phyloP scores from a whole-genome alignment of 2,113 vertebrate genomes.

The Panthera tigris region DNA sequence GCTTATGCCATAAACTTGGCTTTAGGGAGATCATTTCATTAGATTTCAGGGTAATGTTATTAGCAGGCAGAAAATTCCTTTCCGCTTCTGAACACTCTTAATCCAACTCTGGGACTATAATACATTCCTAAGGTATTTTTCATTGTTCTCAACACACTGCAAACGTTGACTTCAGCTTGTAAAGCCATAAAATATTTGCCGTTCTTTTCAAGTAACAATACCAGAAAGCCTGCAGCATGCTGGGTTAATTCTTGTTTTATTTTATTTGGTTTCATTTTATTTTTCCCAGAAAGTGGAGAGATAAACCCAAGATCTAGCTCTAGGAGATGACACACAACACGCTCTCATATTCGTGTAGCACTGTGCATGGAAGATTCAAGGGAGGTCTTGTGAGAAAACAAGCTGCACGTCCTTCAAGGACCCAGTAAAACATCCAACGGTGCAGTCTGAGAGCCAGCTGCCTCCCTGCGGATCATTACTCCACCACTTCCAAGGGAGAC shows the following conservation, averaged over 20 bases:
- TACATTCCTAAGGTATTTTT: conserved; percentile 77
- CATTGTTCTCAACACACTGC: conserved; percentile 70
- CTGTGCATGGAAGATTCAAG: not conserved
- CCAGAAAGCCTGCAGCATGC: conserved; percentile 66
- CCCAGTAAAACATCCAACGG: not conserved
- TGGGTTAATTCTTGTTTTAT: conserved; percentile 64
- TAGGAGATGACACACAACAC: not conserved
- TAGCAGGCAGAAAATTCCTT: conserved; percentile 76
- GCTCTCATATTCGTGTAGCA: not conserved
- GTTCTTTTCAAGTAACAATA: conserved; percentile 71
- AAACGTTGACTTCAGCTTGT: conserved; percentile 69
- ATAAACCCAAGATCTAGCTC: not conserved
- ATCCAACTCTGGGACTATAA: conserved; percentile 75
- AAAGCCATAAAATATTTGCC: conserved; percentile 75
- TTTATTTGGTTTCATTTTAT: conserved; percentile 67
- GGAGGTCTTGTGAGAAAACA: conserved; percentile 42
- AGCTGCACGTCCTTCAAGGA: not conserved
- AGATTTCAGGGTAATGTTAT: conserved; percentile 72
- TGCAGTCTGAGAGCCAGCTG: not conserved
- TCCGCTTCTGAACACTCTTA: conserved; percentile 64
- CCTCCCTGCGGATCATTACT: not conserved
- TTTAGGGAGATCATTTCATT: conserved; percentile 76
- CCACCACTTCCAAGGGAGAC: conserved; percentile 49
- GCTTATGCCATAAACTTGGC: conserved; percentile 57
- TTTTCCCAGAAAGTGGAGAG: conserved; percentile 61